Conservation (phyloP, 1,140 invertebrate species). For the Whitmania pigra region DNA sequence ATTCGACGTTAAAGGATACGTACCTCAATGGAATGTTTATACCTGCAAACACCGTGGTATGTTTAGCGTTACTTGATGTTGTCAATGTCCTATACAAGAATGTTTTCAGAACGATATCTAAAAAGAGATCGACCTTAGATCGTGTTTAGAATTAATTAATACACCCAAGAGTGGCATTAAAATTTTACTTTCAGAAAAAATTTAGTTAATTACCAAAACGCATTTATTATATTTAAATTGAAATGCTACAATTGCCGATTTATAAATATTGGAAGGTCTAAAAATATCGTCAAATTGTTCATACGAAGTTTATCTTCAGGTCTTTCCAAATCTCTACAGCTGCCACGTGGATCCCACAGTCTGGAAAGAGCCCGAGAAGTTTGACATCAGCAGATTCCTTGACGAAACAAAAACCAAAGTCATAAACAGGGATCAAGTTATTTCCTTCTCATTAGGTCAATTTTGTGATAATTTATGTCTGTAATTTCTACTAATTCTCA, state of each 20-base stretch:
- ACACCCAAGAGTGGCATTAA: no score
- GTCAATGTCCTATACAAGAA: not conserved
- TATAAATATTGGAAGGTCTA: no score
- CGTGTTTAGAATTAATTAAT: conserved; percentile 41
- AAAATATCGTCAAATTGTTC: no score
- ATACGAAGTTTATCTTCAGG: conserved; percentile 36
- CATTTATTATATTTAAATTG: no score
- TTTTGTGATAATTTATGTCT: not conserved
- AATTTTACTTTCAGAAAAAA: no score
- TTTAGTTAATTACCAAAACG: no score
- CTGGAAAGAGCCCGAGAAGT: conserved; percentile 25
- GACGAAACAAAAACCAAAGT: conserved; percentile 20
- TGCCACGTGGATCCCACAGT: conserved; percentile 23
- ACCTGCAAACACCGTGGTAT: not conserved
- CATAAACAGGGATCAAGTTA: conserved; percentile 7
- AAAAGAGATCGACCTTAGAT: conserved; percentile 47
- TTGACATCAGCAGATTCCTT: conserved; percentile 22
- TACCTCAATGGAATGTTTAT: not conserved
- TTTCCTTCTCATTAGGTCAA: conserved; percentile 8
- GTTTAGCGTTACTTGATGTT: not conserved
- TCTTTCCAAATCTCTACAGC: conserved; percentile 13
- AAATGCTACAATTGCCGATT: no score
- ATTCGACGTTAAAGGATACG: conserved; percentile 7
- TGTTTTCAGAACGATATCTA: not conserved
- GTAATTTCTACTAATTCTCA: no score